Base-by-base conservation (phyloP, 2,113 vertebrate species). In the Etheostoma spectabile region DNA sequence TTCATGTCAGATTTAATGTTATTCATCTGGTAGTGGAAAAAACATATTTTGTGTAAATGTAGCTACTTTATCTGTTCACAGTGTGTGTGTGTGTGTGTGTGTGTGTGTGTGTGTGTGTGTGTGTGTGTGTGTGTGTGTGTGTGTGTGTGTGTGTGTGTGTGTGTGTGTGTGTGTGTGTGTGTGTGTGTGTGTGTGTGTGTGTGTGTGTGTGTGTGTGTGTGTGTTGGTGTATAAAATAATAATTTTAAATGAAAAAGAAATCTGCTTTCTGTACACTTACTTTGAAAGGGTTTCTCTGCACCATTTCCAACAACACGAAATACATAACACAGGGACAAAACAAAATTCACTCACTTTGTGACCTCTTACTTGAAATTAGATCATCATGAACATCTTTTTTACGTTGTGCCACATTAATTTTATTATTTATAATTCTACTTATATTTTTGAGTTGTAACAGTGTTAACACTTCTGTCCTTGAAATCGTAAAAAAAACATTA, bases 1-100 rank as follows among this genome's bases (percentile, higher is more conserved):
- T 62, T 77, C 83, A 82, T 88, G 80, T 64, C 74, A 71, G 16
- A 55, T 72, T 74, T 65, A 74, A 82, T 75, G 21, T 57, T 62
- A 33, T 61, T 77, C 11, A 56, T 71, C 11, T 63, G 66, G 8
- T 3, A 8, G 33, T 53, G 53, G 45, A 48, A 60, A 71, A 49
- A 77, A 8, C 64, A 68, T 6, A 65, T 70, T 74, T 67, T 42
- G 46, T 48, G 62, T 77, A 33, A 45, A 81, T 57, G 59, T 38
- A 51, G 22, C 66, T 42, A 16, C 33, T 45, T 5, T 51, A 46
- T 81, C 22, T 74, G 42, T 13, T 77, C 52, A 27, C 69, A 48
- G 30, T 24, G 24, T 59, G 48, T 51, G 60, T 61, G 71, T 15
- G 57, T 51, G 70, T 33, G 35, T 14, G 35, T 63, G 21, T 63